Base-by-base conservation (phyloP, 1,140 invertebrate species). In the Dermatophagoides farinae region DNA sequence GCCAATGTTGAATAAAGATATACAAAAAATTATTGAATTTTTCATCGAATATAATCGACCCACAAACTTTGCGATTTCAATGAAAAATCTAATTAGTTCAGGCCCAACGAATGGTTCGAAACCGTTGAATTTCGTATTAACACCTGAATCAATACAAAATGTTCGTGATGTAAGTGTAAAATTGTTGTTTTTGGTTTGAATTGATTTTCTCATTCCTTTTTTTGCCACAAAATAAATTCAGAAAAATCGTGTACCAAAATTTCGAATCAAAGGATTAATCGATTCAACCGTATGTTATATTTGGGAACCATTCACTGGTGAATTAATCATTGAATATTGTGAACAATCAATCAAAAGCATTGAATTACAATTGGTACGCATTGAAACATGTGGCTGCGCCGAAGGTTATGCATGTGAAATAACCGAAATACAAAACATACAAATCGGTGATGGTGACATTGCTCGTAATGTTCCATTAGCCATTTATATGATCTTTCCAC, bases 351-450 rank as follows among this genome's bases (percentile, higher is more conserved):
- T 96, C 53, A 89, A 89, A 69, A 93, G 88, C 0, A 84, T 97
- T 61, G 92, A 97, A 72, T 71, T 97, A 60, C 92, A 97, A 71
- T 75, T 97, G 49, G 85, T 95, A 0, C 76, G 92, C 51, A 87
- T 96, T 2, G 92, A 97, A 73, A 95, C 90, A 0, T 95, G 90
- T 73, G 91, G 90, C 43, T 91, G 87, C 75, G 83, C 86, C 0
- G 91, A 96, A 73, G 91, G 89, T 47, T 92, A 86, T 74, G 85
- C 89, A 6, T 82, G 82, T 76, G 90, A 97, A 77, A 89, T 88
- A 2, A 96, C 91, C 4, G 92, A 97, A 77, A 90, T 97, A 66
- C 91, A 95, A 76, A 96, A 92, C 71, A 92, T 96, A 71, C 91
- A 97, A 77, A 85, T 97, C 63, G 88, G 86, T 1, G 88, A 91